phyloP scores from a whole-genome alignment of 1,140 invertebrate genomes.

The Chrysoperla carnea region DNA sequence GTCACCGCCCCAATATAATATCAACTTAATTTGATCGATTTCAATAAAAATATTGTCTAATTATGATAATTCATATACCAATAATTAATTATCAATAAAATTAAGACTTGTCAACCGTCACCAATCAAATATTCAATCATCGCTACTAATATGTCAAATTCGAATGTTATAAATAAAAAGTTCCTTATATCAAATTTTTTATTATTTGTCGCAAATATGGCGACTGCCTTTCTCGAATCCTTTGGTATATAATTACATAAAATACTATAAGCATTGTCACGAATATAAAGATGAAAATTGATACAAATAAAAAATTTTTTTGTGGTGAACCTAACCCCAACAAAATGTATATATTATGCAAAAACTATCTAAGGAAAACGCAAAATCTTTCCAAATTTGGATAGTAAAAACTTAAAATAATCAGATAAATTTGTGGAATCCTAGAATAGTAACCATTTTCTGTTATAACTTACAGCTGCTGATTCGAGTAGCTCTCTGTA shows the following conservation, averaged over 20 bases:
- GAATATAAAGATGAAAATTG: neutral
- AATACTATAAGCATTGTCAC: slow-evolving; percentile 1
- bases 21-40: no score
- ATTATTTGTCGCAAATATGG: slow-evolving; percentile 8
- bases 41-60: no score
- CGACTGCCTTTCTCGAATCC: slow-evolving; percentile 5
- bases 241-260: slow-evolving; percentile 7
- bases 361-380: no score
- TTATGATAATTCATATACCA: no score
- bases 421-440: slow-evolving; percentile 1
- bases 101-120: neutral
- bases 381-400: no score
- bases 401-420: no score
- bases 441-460: slow-evolving; percentile 18
- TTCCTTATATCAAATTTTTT: neutral
- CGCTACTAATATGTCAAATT: no score
- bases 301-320: neutral
- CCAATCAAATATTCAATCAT: neutral
- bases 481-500: slow-evolving; percentile 39
- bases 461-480: slow-evolving; percentile 34
- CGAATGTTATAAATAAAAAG: no score
- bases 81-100: no score
- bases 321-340: no score
- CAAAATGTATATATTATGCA: no score
- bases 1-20: no score